Conservation (phyloP, 2,888 invertebrate genomes). For the Laspeyria flexula region DNA sequence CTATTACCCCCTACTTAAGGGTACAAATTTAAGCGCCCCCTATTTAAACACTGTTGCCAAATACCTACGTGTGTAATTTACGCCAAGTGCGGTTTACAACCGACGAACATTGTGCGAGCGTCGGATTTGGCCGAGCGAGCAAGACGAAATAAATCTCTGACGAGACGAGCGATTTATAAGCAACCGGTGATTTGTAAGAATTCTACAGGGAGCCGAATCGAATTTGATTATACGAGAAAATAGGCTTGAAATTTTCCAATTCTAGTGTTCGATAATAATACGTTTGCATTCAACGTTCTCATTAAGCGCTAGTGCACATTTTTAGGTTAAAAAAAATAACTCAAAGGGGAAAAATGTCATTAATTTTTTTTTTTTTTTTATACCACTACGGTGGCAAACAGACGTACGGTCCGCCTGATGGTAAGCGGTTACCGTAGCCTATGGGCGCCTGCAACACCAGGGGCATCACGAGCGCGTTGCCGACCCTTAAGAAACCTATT, state of each 20-base stretch:
- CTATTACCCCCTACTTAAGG: conserved; percentile 70
- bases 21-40: conserved; percentile 67
- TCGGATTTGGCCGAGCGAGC: conserved; percentile 47
- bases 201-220: conserved; percentile 63
- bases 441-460: too few relatives aligned
- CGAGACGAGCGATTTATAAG: conserved; percentile 74
- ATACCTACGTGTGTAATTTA: conserved; percentile 75
- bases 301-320: neutral
- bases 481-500: too few relatives aligned
- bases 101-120: conserved; percentile 48
- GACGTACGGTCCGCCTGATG: too few relatives aligned
- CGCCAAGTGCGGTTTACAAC: conserved; percentile 69
- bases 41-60: conserved; percentile 73
- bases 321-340: neutral
- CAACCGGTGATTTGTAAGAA: conserved; percentile 78
- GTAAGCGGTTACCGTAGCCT: too few relatives aligned
- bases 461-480: too few relatives aligned
- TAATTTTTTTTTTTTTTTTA: too few relatives aligned
- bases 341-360: too few relatives aligned
- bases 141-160: conserved; percentile 72
- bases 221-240: conserved; percentile 65
- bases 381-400: too few relatives aligned
- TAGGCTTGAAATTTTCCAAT: conserved; percentile 62
- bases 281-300: conserved; percentile 8
- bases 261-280: conserved; percentile 49